Evolutionary conservation across 2,797 vertebrate species (phyloP), one percentile per base, ranked within the genome.

Genomic region (Apodemus agrarius): DNA sequence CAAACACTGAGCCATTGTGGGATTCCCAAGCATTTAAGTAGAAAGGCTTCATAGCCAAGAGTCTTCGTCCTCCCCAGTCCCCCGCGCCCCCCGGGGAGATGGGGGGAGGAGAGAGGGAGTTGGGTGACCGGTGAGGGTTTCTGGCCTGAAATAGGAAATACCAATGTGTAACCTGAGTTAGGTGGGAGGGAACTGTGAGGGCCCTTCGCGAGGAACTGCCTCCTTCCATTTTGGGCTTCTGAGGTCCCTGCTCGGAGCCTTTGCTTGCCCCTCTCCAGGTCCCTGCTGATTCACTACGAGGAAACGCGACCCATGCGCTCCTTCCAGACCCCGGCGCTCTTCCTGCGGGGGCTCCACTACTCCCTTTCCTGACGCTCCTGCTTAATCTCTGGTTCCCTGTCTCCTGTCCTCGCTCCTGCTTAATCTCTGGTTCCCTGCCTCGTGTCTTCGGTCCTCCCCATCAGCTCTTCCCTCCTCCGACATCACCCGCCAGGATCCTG

Each of bases 1-100:
- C 93, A 92, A 90, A 98, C 97, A 96, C 97, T 96, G 96, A 97
- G 90, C 78, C 95, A 96, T 96, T 97, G 96, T 97, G 97, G 91
- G 97, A 96, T 95, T 93, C 89, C 97, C 97, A 95, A 97, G 97
- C 46, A 59, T 87, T n/a, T 96, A 94, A 93, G 96, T 95, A 91
- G 95, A 97, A 97, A 95, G 96, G 96, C 93, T 95, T 96, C 95
- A 85, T 96, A 95, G 97, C 97, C 96, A 97, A 97, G 80, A 82
- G 90, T 93, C 93, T 95, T 93, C 97, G 96, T 96, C 94, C 87
- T 65, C 95, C n/a, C n/a, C n/a, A n/a, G n/a, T n/a, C n/a, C n/a
- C n/a, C n/a, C n/a, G n/a, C n/a, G n/a, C n/a, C 97, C 92, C 93
- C 34, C 11, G 21, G 96, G 95, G n/a, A n/a, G n/a, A n/a, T n/a